phyloP scores from a whole-genome alignment of 1,140 invertebrate genomes.

The Neodiprion fabricii region DNA sequence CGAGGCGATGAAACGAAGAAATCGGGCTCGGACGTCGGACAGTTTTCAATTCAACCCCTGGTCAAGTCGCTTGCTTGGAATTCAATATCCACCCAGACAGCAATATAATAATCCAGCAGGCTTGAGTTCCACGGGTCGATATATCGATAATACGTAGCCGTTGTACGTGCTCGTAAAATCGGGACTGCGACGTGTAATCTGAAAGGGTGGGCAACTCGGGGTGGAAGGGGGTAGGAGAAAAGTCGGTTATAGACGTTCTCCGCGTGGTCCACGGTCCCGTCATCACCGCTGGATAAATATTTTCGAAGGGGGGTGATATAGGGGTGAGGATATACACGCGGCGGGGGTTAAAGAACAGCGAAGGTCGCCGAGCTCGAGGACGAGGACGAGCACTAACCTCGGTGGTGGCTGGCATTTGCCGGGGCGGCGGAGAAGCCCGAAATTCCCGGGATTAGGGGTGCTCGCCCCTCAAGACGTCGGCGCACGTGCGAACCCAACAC shows the following conservation, averaged over 20 bases:
- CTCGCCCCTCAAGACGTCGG: neutral
- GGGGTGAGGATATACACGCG: neutral
- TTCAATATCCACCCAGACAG: too few species aligned
- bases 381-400: neutral
- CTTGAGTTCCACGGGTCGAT: too few species aligned
- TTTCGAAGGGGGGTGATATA: neutral
- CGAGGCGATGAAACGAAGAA: too few species aligned
- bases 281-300: slow-evolving; percentile 1
- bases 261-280: neutral
- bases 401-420: slow-evolving; percentile 2
- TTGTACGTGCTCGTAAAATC: neutral
- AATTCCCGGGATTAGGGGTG: slow-evolving; percentile 4
- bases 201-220: too few species aligned
- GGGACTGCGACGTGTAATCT: neutral
- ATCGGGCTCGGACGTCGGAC: too few species aligned
- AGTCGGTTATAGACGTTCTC: neutral
- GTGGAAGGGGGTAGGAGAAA: neutral
- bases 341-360: neutral
- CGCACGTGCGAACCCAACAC: neutral
- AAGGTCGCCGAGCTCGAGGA: neutral
- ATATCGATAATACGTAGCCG: neutral
- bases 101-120: too few species aligned
- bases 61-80: too few species aligned
- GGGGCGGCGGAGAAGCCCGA: neutral
- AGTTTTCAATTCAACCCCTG: too few species aligned